A percentile compares a stretch with the other conserved stretches of the same genome.
Evolutionary conservation across 1,140 invertebrate species (phyloP).

Genomic region (Zaprionus tsacasi): DNA sequence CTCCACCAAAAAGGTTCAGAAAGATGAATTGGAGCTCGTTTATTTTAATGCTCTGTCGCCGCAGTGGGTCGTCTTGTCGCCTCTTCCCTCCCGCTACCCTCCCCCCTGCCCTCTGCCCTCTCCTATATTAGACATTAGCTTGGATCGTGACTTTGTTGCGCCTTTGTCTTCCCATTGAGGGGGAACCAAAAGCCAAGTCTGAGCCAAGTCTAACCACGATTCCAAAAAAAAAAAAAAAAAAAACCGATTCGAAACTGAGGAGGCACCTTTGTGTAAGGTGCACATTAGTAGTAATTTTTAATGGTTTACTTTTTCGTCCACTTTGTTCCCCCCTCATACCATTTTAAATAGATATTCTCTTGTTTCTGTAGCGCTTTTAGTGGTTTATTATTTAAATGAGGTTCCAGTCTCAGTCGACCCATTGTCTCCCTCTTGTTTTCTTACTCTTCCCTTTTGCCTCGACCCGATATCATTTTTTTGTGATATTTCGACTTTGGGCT

Average conservation of each 20-base stretch:
- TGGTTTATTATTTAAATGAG: conserved; percentile 82
- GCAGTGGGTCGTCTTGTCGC: conserved; percentile 72
- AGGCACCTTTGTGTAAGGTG: conserved; percentile 73
- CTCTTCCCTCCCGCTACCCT: not conserved
- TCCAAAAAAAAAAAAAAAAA: conserved; percentile 13
- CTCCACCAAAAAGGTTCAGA: conserved; percentile 63
- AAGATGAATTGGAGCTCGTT: conserved; percentile 83
- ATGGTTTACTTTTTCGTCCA: conserved; percentile 77
- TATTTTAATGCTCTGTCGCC: conserved; percentile 82
- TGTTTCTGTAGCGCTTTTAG: conserved; percentile 64
- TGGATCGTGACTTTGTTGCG: conserved; percentile 70
- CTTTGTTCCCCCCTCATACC: conserved; percentile 51
- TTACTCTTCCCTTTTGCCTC: conserved; percentile 18
- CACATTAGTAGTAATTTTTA: conserved; percentile 83
- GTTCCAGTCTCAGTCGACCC: conserved; percentile 15
- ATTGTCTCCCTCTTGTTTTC: conserved; percentile 31
- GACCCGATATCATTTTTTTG: conserved; percentile 21
- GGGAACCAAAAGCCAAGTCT: no score
- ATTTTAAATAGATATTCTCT: conserved; percentile 70
- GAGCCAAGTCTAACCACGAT: conserved; percentile 21
- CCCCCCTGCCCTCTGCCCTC: not conserved
- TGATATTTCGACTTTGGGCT: conserved; percentile 4
- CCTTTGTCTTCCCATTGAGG: conserved; percentile 54
- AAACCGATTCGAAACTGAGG: conserved; percentile 2
- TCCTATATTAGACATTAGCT: conserved; percentile 67